These are phyloP conservation scores for Microplitis mediator DNA, from an alignment of 1,140 invertebrate species.

Conservation along the genomic window DNA sequence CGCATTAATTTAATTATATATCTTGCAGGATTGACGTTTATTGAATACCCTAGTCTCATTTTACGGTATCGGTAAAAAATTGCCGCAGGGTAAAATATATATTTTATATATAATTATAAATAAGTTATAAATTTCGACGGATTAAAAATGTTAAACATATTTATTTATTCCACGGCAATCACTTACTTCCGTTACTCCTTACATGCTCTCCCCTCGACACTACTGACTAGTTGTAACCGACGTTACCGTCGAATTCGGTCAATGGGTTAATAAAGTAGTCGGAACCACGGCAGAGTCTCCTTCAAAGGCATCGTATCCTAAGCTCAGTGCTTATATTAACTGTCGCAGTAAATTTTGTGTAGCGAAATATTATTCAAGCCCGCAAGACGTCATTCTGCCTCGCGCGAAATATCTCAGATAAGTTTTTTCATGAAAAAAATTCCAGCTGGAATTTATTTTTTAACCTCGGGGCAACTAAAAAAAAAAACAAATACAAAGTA, in stretches of 20 bases:
- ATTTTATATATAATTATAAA: background rate
- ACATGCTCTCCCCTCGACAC: background rate
- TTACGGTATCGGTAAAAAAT: too few species aligned
- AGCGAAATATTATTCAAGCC: too few species aligned
- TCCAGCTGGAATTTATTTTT: too few species aligned
- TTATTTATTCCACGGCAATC: background rate
- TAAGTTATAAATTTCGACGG: background rate
- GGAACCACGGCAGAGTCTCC: background rate
- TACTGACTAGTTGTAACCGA: background rate
- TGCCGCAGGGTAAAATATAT: too few species aligned
- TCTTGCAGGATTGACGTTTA: too few species aligned
- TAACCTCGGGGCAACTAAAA: too few species aligned
- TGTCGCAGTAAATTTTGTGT: too few species aligned
- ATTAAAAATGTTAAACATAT: too few species aligned
- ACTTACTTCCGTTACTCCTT: background rate
- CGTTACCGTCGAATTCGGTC: constrained; percentile 14
- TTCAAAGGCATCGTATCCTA: background rate
- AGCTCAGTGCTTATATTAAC: too few species aligned
- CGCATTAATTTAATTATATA: background rate
- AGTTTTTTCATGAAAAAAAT: background rate
- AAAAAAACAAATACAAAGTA: too few species aligned
- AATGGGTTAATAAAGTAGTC: constrained; percentile 23
- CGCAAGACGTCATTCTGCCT: too few species aligned
- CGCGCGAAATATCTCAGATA: too few species aligned
- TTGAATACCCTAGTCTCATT: background rate